Base-by-base conservation (phyloP, 2,797 vertebrate genomes). In the Arnoldichthys spilopterus region DNA sequence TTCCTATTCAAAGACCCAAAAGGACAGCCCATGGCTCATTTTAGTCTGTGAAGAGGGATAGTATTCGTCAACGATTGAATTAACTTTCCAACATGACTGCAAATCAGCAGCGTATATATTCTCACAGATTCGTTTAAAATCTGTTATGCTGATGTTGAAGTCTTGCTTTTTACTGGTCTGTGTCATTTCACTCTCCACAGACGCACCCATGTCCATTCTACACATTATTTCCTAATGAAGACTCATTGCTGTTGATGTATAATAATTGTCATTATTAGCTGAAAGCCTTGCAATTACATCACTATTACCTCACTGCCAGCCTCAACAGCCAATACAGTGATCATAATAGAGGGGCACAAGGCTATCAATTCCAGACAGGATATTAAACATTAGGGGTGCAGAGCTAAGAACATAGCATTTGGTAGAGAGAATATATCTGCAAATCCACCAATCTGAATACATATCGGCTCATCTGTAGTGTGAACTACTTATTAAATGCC, bases 231-330 rank as follows among this genome's bases (percentile, higher is more conserved):
- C 54, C 66, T 49, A 68, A 72, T 69, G 22, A 75, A 73, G 64
- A 43, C 37, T 61, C 28, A 13, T 78, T 62, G 30, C 37, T 70
- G 62, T 49, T 75, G 72, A 81, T 64, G 72, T 47, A n/a, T 54
- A 72, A 64, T 74, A 83, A 71, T 74, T 81, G 67, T 73, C 70
- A 67, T 76, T 78, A 83, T 81, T 85, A 78, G 28, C 54, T 40
- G 7, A 64, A 82, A 70, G 71, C 69, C 64, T 63, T 80, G 70
- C 64, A 83, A 78, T 87, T 86, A 75, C 30, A 61, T 78, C 72
- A 78, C 58, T 61, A 78, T 83, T 81, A 83, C 77, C 62, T 74
- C 72, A 82, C 66, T 73, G 45, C 51, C 63, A 79, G 45, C 51
- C 63, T 77, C 76, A 62, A 79, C 64, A 28, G 34, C 79, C 54